A percentile compares a stretch with the other conserved stretches of the same genome.
Conservation (phyloP, 2,888 invertebrate species). For the Acleris sparsana region DNA sequence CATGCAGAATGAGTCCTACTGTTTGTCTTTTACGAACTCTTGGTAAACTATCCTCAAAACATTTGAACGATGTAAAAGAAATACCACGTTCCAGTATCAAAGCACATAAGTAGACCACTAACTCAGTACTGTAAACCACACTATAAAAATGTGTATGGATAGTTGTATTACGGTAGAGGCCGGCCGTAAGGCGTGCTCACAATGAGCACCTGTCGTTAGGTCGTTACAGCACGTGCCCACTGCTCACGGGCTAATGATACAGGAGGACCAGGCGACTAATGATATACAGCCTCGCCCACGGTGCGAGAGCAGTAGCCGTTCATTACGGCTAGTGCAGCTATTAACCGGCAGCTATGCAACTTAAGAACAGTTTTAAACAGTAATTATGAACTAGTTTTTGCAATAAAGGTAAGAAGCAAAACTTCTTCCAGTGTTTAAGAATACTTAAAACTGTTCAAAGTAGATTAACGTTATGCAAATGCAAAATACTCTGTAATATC, state of each 20-base stretch:
- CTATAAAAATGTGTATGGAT: conserved; percentile 15
- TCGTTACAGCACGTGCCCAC: conserved; percentile 54
- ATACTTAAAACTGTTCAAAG: no score
- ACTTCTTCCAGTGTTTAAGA: not conserved
- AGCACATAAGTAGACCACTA: no score
- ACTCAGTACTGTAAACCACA: not conserved
- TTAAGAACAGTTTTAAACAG: conserved; percentile 25
- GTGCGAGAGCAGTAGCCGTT: conserved; percentile 49
- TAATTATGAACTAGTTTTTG: conserved; percentile 22
- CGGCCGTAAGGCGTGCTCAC: conserved; percentile 19
- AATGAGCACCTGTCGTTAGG: conserved; percentile 48
- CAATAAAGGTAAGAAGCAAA: conserved; percentile 5
- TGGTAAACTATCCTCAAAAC: no score
- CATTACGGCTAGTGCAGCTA: conserved; percentile 52
- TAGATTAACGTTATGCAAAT: no score
- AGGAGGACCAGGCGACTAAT: conserved; percentile 51
- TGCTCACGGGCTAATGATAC: conserved; percentile 55
- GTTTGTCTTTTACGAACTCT: no score
- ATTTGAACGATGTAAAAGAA: no score
- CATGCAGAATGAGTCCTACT: no score
- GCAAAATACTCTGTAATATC: no score
- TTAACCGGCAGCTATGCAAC: conserved; percentile 48
- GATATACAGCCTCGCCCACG: conserved; percentile 47
- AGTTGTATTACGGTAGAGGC: not conserved
- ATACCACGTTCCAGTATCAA: no score